phyloP scores from a whole-genome alignment of 1,140 invertebrate species.

The Scylla paramamosain region DNA sequence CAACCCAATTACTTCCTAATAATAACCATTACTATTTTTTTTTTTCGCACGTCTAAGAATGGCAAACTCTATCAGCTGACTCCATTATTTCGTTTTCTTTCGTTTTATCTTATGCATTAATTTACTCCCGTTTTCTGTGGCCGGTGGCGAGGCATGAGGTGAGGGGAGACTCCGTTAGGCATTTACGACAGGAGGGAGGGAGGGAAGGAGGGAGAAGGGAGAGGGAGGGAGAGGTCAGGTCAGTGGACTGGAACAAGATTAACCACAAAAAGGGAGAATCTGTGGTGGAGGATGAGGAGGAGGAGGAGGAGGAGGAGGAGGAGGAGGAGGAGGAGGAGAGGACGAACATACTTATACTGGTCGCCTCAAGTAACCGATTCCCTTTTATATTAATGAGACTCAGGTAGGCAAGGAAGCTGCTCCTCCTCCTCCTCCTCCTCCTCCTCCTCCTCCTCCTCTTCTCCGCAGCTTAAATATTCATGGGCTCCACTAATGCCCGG shows the following conservation, averaged over 20 bases:
- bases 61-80: too few species aligned
- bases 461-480: constrained; percentile 27
- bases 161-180: too few species aligned
- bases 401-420: neutral
- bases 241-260: too few species aligned
- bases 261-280: neutral
- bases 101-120: too few species aligned
- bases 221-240: neutral
- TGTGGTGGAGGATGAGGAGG: neutral
- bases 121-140: too few species aligned
- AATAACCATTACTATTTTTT: too few species aligned
- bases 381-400: neutral
- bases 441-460: too few species aligned
- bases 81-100: too few species aligned
- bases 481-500: neutral
- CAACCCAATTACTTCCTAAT: too few species aligned
- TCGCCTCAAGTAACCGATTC: neutral
- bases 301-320: constrained; percentile 5
- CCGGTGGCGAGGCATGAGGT: too few species aligned
- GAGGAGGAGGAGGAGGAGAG: constrained; percentile 6
- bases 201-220: neutral
- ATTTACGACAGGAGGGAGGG: neutral
- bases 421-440: neutral
- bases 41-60: too few species aligned
- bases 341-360: neutral